Evolutionary conservation across 1,140 invertebrate genomes (phyloP), one percentile per base, ranked within the genome.

Genomic region (Drosophila sp.): DNA sequence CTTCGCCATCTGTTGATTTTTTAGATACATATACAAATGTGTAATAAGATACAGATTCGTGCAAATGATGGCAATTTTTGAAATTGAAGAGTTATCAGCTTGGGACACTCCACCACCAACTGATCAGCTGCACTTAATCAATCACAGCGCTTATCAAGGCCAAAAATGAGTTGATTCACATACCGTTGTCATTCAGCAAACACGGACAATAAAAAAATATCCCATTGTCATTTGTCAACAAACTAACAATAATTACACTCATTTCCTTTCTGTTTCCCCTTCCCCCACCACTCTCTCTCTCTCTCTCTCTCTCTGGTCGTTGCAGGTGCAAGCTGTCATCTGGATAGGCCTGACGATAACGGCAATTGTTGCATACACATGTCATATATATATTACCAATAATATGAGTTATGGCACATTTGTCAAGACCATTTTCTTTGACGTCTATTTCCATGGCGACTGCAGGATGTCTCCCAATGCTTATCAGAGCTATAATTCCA

Each of bases 331-430:
- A 69, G 71, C 89, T 1, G 36, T 87, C 34, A 81, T 80, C 48
- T 91, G 90, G 86, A 87, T 91, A 7, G 90, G 76, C 4, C 58
- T 91, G 7, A 91, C 86, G 13, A 77, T 91, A 25, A 77, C 77
- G 13, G 90, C 90, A 0, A 91, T 91, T 45, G 38, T 82, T 14
- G 79, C 90, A 5, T 91, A 90, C 41, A 91, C 65, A 36, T 91
- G 90, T 16, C 29, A 78, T 2, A 50, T 91, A 2, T 81, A 77
- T 18, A 72, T 91, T 8, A 54, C 80, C 7, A 11, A 69, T 5
- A 0, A 36, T 0, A 16, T 89, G 4, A 87, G 25, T 2, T 91
- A 56, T 62, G 90, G 76, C 5, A 40, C 75, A 7, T 32, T 79
- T 36, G 34, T 91, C 0, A 78, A 76, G 53, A 64, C 51, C 3